Percentiles rank a stretch among this genome's conserved stretches.
Evolutionary conservation across 2,113 vertebrate species (phyloP).

Genomic region (Trematocara marginatum): DNA sequence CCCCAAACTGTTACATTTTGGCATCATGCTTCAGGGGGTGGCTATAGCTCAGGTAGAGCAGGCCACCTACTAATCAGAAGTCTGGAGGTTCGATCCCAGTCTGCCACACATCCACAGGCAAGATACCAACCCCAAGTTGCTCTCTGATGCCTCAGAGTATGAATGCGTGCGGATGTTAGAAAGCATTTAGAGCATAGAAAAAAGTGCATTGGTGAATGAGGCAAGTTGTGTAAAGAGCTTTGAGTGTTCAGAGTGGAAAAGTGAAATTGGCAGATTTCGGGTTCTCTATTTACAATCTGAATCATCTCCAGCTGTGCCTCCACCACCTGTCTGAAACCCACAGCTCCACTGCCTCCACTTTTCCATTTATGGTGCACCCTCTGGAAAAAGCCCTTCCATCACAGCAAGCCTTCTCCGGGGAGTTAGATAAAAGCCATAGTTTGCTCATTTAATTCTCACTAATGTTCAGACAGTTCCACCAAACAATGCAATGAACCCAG

Average conservation of each 20-base stretch:
- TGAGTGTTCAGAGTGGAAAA: background rate
- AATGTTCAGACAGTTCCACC: background rate
- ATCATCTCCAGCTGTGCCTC: background rate
- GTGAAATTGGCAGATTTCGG: background rate
- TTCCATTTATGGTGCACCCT: background rate
- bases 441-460: background rate
- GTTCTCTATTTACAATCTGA: background rate
- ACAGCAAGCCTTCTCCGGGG: background rate
- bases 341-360: background rate
- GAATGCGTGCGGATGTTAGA: background rate
- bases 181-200: background rate
- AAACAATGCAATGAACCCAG: background rate
- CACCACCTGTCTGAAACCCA: background rate
- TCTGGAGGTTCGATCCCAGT: background rate
- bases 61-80: background rate
- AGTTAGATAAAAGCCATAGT: background rate
- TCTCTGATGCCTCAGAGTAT: background rate
- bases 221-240: background rate
- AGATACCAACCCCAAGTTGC: background rate
- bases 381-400: background rate
- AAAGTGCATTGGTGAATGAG: background rate
- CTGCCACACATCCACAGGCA: background rate
- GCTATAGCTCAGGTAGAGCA: background rate
- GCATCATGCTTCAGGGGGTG: background rate
- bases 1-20: background rate